These are phyloP conservation scores for Clarias fuscus DNA, from an alignment of 2,797 vertebrate species.

Conservation along the genomic window DNA sequence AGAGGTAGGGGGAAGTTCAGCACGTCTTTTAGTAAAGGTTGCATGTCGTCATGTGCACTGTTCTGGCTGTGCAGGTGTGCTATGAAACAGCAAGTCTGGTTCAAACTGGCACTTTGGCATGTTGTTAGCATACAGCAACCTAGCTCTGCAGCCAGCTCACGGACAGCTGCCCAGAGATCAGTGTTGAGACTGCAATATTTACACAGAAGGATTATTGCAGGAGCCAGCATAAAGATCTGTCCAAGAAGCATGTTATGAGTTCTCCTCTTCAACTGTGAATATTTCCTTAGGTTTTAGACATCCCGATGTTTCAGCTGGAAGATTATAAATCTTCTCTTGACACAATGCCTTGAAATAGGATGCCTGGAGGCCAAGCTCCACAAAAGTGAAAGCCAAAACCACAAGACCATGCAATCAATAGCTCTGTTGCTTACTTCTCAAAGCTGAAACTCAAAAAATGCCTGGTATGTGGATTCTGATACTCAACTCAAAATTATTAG, in stretches of 20 bases:
- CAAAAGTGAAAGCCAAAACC: neutral
- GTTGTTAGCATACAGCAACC: conserved; percentile 32
- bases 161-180: conserved; percentile 43
- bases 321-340: conserved; percentile 21
- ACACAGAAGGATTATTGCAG: conserved; percentile 60
- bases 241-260: conserved; percentile 43
- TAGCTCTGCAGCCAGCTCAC: conserved; percentile 22
- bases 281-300: conserved; percentile 45
- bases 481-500: neutral
- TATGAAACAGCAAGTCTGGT: neutral
- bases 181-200: conserved; percentile 59
- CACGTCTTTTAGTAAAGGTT: neutral
- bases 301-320: conserved; percentile 7
- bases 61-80: neutral
- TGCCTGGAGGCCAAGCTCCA: neutral
- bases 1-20: neutral
- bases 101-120: conserved; percentile 25
- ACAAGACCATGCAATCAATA: neutral
- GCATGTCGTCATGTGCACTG: conserved; percentile 33
- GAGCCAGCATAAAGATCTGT: conserved; percentile 55
- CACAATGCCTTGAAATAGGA: conserved; percentile 1
- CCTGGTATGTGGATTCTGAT: neutral
- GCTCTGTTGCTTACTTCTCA: neutral
- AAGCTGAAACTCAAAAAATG: neutral
- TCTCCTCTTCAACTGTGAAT: conserved; percentile 33